Evolutionary conservation across 2,797 vertebrate species (phyloP).

Genomic region (Fringilla coelebs): DNA sequence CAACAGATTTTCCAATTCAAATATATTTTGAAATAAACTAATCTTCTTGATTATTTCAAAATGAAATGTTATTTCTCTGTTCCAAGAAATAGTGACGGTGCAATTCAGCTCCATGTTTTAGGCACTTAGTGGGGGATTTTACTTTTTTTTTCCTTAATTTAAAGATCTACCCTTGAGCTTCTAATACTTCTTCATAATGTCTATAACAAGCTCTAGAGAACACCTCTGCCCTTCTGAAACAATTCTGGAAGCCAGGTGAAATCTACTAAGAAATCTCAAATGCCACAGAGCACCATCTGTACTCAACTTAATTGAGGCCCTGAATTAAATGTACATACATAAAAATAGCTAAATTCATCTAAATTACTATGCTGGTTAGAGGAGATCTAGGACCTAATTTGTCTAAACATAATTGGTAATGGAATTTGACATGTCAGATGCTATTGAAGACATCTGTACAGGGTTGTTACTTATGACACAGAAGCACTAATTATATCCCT

Average conservation of each 20-base stretch:
- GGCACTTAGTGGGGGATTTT: not conserved
- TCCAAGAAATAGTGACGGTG: fast-evolving
- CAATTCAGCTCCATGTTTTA: not conserved
- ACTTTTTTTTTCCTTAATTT: not conserved
- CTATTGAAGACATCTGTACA: not conserved
- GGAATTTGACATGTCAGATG: not conserved
- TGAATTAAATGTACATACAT: not conserved
- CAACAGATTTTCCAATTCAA: not conserved
- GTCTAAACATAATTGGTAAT: not conserved
- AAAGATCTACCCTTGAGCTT: not conserved
- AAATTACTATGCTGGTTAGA: not conserved
- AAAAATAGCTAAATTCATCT: not conserved
- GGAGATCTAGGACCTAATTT: not conserved
- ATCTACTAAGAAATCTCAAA: conserved; percentile 2
- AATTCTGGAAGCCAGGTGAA: not conserved
- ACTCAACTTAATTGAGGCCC: not conserved
- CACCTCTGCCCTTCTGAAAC: not conserved
- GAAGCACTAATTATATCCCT: not conserved
- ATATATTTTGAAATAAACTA: not conserved
- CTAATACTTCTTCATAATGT: not conserved
- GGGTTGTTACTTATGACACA: not conserved
- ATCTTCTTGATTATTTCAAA: not conserved
- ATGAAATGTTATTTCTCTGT: not conserved
- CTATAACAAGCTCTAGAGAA: not conserved
- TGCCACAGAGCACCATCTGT: not conserved